Conservation (phyloP, 2,113 vertebrate genomes). For the Amblyornis subalaris region DNA sequence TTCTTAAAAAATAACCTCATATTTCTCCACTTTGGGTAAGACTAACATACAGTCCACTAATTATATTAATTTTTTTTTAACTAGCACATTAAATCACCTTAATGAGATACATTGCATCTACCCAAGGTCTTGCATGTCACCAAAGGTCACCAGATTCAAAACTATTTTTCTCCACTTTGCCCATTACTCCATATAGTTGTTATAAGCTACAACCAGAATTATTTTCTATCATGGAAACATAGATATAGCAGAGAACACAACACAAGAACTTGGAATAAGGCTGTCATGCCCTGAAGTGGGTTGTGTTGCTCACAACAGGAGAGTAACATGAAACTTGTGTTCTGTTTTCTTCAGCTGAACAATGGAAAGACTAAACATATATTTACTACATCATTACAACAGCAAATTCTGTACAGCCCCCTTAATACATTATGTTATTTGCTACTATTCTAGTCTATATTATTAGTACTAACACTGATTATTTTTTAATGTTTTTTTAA, state of each 20-base stretch:
- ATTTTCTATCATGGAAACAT: background rate
- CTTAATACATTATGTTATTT: background rate
- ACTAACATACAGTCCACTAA: slow-evolving; percentile 15
- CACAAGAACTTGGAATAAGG: background rate
- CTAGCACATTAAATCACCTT: slow-evolving; percentile 33
- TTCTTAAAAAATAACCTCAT: background rate
- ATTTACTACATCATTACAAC: background rate
- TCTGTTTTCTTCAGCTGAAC: background rate
- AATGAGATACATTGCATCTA: slow-evolving; percentile 11
- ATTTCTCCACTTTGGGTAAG: background rate
- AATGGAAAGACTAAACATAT: background rate
- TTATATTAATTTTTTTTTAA: slow-evolving; percentile 46
- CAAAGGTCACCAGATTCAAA: slow-evolving; percentile 16
- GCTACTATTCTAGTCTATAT: background rate
- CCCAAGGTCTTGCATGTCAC: background rate
- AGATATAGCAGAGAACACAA: background rate
- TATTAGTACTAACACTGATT: background rate
- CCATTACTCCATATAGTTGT: background rate
- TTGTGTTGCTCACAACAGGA: background rate
- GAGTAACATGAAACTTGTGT: background rate
- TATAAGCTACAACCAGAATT: background rate
- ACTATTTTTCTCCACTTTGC: background rate
- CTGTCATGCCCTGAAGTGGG: background rate
- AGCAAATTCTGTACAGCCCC: background rate
- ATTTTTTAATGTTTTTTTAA: background rate